A percentile compares a stretch with the other conserved stretches of the same genome.
Conservation (phyloP, 2,888 invertebrate genomes). For the Drepanosiphum platanoidis region DNA sequence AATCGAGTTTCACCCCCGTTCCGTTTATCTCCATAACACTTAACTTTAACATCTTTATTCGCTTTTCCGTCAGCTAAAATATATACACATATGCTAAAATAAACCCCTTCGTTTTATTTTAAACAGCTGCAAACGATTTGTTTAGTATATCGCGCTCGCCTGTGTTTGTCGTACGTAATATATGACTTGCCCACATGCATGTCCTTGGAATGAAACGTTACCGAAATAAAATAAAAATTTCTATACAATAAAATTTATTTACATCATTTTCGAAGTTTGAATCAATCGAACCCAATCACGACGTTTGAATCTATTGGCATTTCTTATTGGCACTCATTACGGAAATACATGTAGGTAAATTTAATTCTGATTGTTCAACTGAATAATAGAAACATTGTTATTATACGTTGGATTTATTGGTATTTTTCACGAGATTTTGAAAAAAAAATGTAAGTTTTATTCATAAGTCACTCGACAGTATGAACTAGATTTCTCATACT, state of each 20-base stretch:
- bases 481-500: no score
- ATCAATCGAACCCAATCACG: background rate
- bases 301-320: background rate
- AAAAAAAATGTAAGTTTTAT: background rate
- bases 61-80: conserved; percentile 30
- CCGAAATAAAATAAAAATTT: no score
- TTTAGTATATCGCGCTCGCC: conserved; percentile 5
- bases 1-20: background rate
- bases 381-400: no score
- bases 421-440: no score
- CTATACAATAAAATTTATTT: no score
- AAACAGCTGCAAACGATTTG: conserved; percentile 55
- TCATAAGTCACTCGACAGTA: background rate
- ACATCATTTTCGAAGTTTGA: background rate
- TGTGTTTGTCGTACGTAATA: conserved; percentile 11
- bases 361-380: no score
- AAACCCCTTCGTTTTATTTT: conserved; percentile 49
- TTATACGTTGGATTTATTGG: no score
- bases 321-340: background rate
- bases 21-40: conserved; percentile 17
- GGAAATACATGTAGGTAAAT: background rate
- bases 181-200: background rate
- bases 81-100: conserved; percentile 57
- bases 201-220: no score
- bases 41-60: conserved; percentile 42